Percentiles rank a stretch among this genome's conserved stretches.
phyloP scores from a whole-genome alignment of 2,888 invertebrate species.

The Phragmatobia fuliginosa region DNA sequence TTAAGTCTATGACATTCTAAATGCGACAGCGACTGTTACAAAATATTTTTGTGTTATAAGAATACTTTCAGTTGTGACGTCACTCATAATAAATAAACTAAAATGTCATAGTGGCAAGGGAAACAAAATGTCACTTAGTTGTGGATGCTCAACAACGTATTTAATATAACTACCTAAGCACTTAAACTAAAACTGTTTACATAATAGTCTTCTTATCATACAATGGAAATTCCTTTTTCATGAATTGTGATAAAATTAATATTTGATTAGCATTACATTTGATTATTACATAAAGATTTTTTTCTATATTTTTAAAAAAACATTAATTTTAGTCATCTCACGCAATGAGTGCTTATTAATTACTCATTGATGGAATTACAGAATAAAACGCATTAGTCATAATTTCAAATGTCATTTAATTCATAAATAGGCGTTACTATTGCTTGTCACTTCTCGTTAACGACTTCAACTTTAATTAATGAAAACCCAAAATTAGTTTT shows the following conservation, averaged over 20 bases:
- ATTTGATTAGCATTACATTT: not conserved
- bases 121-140: constrained; percentile 6
- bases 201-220: not conserved
- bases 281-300: too few relatives aligned
- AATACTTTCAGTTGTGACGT: constrained; percentile 5
- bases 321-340: too few relatives aligned
- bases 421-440: not conserved
- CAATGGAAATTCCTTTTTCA: not conserved
- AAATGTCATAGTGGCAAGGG: constrained; percentile 5
- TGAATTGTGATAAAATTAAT: not conserved
- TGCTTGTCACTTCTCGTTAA: not conserved
- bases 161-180: not conserved
- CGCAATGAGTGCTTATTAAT: too few relatives aligned
- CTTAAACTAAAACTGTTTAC: not conserved
- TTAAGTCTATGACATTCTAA: not conserved
- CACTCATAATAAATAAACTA: not conserved
- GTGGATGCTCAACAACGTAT: not conserved
- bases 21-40: not conserved
- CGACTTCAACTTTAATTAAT: not conserved
- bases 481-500: not conserved
- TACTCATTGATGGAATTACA: not conserved
- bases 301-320: too few relatives aligned
- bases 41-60: not conserved
- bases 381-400: not conserved
- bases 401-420: not conserved